phyloP scores from a whole-genome alignment of 1,140 invertebrate species.

The Heliconius hewitsoni region DNA sequence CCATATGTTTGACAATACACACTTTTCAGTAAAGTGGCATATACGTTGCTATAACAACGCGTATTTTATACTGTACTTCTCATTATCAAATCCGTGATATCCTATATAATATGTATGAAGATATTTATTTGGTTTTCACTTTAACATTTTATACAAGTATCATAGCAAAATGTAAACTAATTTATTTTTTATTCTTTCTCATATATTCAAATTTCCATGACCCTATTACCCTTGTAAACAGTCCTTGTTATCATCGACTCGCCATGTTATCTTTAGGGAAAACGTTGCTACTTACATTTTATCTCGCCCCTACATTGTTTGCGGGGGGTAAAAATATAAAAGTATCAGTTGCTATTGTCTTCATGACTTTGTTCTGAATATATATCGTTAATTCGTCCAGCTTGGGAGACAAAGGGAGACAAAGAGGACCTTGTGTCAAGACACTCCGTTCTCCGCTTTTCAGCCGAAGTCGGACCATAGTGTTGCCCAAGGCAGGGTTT shows the following conservation, averaged over 20 bases:
- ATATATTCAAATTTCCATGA: conserved; percentile 1
- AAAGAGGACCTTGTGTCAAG: neutral
- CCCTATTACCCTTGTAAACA: neutral
- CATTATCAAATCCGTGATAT: too few species aligned
- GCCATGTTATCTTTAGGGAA: conserved; percentile 11
- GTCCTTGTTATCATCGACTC: conserved; percentile 5
- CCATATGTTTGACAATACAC: too few species aligned
- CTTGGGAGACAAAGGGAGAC: neutral
- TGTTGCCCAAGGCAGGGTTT: too few species aligned
- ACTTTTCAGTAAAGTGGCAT: too few species aligned
- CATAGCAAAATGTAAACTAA: too few species aligned
- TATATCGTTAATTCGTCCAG: neutral
- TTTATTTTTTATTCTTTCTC: neutral
- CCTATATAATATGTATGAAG: too few species aligned
- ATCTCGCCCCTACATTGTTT: conserved; percentile 4
- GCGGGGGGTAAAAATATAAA: neutral
- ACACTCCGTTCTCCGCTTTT: neutral
- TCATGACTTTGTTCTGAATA: neutral
- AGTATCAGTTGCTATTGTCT: neutral
- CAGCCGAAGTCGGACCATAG: neutral
- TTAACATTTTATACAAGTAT: too few species aligned
- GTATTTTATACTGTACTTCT: too few species aligned
- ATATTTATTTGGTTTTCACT: too few species aligned
- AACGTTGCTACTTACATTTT: conserved; percentile 2
- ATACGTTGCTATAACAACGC: too few species aligned